These are phyloP conservation scores for Drosophila sucinea DNA, from an alignment of 1,140 invertebrate genomes.

Conservation along the genomic window DNA sequence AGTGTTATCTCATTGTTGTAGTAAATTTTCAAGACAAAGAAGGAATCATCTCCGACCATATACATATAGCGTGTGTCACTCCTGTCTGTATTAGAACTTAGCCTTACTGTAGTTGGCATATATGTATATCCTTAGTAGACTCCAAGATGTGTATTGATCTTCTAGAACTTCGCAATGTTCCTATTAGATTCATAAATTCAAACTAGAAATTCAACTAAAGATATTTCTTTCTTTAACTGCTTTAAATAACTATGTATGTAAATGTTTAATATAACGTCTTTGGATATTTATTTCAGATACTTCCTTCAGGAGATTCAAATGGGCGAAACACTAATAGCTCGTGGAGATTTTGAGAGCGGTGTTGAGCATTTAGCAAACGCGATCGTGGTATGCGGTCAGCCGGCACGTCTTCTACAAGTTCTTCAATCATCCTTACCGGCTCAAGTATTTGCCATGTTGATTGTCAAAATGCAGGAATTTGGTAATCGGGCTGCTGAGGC, in stretches of 20 bases:
- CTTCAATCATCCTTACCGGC: constrained; percentile 97
- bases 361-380: constrained; percentile 97
- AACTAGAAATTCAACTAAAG: too few relatives aligned
- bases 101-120: too few relatives aligned
- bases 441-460: constrained; percentile 93
- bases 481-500: constrained; percentile 69
- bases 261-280: background rate
- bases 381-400: constrained; percentile 97
- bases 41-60: too few relatives aligned
- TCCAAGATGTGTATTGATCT: background rate
- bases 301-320: constrained; percentile 88
- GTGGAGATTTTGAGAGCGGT: constrained; percentile 93
- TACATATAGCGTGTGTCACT: too few relatives aligned
- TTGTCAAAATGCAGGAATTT: constrained; percentile 91
- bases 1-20: too few relatives aligned
- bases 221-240: too few relatives aligned
- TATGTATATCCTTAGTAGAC: too few relatives aligned
- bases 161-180: background rate
- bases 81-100: too few relatives aligned
- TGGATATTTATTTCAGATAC: constrained; percentile 65
- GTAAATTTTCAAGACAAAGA: too few relatives aligned
- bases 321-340: constrained; percentile 94
- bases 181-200: background rate
- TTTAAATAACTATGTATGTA: too few relatives aligned
- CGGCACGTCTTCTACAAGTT: constrained; percentile 93